A percentile compares a stretch with the other conserved stretches of the same genome.
phyloP scores from a whole-genome alignment of 1,140 invertebrate species.

The Tetramorium alpestre region DNA sequence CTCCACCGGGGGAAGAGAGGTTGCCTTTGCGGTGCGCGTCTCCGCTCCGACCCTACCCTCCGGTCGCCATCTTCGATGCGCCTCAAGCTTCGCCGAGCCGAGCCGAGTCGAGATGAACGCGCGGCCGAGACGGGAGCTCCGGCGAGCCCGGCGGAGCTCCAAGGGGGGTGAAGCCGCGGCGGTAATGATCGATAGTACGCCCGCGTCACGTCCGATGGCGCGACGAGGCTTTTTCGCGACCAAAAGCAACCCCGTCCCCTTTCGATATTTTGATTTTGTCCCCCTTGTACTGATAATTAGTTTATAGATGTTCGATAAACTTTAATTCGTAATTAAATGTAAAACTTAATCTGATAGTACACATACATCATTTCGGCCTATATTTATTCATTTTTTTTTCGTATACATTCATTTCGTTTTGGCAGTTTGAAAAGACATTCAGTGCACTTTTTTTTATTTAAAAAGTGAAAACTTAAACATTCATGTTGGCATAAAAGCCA shows the following conservation, averaged over 20 bases:
- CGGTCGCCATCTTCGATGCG: slow-evolving; percentile 82
- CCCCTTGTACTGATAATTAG: no score
- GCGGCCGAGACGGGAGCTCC: not conserved
- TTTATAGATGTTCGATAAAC: no score
- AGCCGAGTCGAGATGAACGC: slow-evolving; percentile 38
- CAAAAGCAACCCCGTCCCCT: not conserved
- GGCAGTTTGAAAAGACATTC: no score
- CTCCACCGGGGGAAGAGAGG: slow-evolving; percentile 67
- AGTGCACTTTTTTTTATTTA: no score
- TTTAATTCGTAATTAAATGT: no score
- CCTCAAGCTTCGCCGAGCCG: slow-evolving; percentile 70
- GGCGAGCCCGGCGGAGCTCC: slow-evolving; percentile 56
- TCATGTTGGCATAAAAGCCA: no score
- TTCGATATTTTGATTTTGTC: no score
- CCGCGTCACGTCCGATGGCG: slow-evolving; percentile 59
- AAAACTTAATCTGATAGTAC: no score
- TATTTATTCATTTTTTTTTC: no score
- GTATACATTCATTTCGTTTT: no score
- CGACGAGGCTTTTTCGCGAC: not conserved
- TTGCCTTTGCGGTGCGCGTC: slow-evolving; percentile 75
- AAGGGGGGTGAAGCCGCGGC: slow-evolving; percentile 69
- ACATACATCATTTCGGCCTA: no score
- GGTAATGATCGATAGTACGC: not conserved
- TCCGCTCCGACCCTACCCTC: slow-evolving; percentile 78
- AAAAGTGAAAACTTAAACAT: no score